Percentiles rank a stretch among this genome's conserved stretches.
Evolutionary conservation across 2,113 vertebrate genomes (phyloP).

Genomic region (Oophaga pumilio): DNA sequence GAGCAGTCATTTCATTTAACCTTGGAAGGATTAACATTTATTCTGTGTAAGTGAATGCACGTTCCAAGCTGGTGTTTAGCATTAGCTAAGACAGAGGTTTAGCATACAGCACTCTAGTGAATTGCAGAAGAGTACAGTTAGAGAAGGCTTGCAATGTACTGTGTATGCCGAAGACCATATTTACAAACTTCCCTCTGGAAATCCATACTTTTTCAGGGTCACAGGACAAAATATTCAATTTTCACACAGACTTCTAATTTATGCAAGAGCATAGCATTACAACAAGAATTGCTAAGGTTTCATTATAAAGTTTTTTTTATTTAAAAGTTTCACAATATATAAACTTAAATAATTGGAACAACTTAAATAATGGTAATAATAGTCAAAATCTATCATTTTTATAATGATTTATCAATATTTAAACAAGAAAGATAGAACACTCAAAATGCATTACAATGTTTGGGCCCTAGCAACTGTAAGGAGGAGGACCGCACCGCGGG

Average conservation of each 20-base stretch:
- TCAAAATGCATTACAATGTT: not conserved
- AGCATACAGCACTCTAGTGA: constrained; percentile 2
- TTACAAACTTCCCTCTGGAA: not conserved
- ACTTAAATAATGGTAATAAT: too few species aligned
- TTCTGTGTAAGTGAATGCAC: not conserved
- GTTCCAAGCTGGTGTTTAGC: not conserved
- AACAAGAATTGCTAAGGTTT: not conserved
- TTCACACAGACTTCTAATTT: not conserved
- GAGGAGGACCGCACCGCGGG: too few species aligned
- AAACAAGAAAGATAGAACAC: not conserved
- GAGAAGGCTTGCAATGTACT: not conserved
- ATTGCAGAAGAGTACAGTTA: not conserved
- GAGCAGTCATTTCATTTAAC: not conserved
- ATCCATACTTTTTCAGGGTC: not conserved
- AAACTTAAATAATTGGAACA: too few species aligned
- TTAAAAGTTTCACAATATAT: not conserved
- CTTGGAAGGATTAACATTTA: not conserved
- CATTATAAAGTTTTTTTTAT: not conserved
- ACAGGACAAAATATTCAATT: not conserved
- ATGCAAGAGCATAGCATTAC: not conserved
- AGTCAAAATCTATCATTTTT: not conserved
- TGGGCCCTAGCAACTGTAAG: not conserved
- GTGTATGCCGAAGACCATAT: constrained; percentile 2
- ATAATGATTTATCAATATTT: not conserved
- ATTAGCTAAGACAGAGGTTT: constrained; percentile 20